Base-by-base conservation (phyloP, 2,888 invertebrate genomes). In the Aporophyla nigra region DNA sequence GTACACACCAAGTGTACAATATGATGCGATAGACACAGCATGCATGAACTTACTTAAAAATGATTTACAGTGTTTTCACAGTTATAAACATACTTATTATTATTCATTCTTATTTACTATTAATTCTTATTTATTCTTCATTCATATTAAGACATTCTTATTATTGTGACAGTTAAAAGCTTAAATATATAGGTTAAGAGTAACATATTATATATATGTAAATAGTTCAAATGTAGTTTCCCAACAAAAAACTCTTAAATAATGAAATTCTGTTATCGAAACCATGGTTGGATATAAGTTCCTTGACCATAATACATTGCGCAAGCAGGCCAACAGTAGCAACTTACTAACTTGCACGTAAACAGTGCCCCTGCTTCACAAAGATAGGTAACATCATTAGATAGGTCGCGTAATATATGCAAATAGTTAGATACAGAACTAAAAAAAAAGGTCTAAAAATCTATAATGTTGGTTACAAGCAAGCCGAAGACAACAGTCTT, bases 241-340 rank as follows among this genome's bases (percentile, higher is more conserved):
- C 12, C 5, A 10, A 51, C 0, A n/a, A 19, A 54, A 40, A 24
- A 73, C 9, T n/a, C 14, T n/a, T 27, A 46, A 27, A 19, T 54
- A 14, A 70, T 33, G 1, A 33, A 33, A 33, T 33, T 33, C 33
- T 33, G 33, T 33, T 33, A 43, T 12, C 5, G 5, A n/a, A 53
- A 53, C 12, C 2, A n/a, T n/a, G n/a, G n/a, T n/a, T n/a, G n/a
- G n/a, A n/a, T n/a, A n/a, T n/a, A n/a, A n/a, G n/a, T n/a, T n/a
- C n/a, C n/a, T n/a, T n/a, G n/a, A n/a, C n/a, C n/a, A 40, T 69
- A 16, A 71, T 10, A 27, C 21, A 69, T 70, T 27, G 40, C 16
- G 7, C 54, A 54, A 54, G 27, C 4, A 51, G 1, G 10, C 4
- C 40, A 40, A 19, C 16, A 56, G 19, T 43, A n/a, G 16, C 9